Conservation (phyloP, 2,888 invertebrate genomes). For the Drosophila nr. perissopoda region DNA sequence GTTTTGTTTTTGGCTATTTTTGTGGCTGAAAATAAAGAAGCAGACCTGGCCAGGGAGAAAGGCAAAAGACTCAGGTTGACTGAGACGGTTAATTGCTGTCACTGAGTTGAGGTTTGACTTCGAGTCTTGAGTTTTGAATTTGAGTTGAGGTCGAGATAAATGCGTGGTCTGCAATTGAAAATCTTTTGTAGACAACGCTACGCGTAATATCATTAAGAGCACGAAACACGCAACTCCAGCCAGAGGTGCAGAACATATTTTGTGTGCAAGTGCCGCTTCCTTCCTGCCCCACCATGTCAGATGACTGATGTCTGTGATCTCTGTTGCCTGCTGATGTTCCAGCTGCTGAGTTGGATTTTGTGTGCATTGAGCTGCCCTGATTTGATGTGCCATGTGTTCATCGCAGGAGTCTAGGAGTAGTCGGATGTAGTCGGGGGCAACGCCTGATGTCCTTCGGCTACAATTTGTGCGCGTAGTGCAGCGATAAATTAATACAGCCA, state of each 20-base stretch:
- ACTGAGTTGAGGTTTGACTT: conserved; percentile 51
- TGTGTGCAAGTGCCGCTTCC: conserved; percentile 61
- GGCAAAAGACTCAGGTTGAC: conserved; percentile 66
- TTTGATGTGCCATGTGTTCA: conserved; percentile 43
- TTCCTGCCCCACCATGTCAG: conserved; percentile 51
- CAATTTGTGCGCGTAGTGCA: conserved; percentile 84
- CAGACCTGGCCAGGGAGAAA: conserved; percentile 40
- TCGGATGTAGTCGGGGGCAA: conserved; percentile 14
- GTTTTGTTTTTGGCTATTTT: conserved; percentile 24
- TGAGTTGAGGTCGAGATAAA: conserved; percentile 33
- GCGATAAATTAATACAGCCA: conserved; percentile 82
- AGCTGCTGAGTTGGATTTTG: conserved; percentile 1
- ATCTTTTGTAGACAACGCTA: conserved; percentile 59
- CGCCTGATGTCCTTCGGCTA: conserved; percentile 78
- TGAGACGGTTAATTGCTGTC: conserved; percentile 83
- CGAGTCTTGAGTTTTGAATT: conserved; percentile 9
- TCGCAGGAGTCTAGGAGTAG: conserved; percentile 12
- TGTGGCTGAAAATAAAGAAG: conserved; percentile 48
- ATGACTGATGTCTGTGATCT: conserved; percentile 38
- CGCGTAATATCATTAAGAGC: conserved; percentile 45
- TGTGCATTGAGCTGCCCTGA: conserved; percentile 39
- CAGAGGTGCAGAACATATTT: conserved; percentile 75
- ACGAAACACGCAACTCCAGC: conserved; percentile 62
- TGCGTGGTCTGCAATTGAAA: conserved; percentile 49
- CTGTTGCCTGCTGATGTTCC: conserved; percentile 18